Evolutionary conservation across 2,888 invertebrate genomes (phyloP).

Genomic region (Micoletzkya japonica): DNA sequence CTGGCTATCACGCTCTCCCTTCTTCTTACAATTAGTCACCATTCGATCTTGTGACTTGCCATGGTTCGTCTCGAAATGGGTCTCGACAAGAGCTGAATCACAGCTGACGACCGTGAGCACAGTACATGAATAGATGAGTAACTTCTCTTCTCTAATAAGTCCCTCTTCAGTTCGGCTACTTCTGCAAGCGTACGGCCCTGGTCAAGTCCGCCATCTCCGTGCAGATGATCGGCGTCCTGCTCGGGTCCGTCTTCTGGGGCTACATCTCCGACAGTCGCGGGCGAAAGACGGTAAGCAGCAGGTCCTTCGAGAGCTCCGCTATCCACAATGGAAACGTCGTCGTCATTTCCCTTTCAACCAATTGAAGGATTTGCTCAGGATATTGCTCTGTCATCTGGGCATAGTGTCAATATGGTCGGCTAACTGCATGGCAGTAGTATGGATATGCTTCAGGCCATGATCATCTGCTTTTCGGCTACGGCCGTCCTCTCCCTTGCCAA

Average conservation of each 20-base stretch:
- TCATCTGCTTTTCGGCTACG: slow-evolving; percentile 34
- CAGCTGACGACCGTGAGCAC: neutral
- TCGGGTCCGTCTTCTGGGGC: slow-evolving; percentile 48
- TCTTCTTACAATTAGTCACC: too few species aligned
- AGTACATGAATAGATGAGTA: neutral
- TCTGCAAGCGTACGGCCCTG: slow-evolving; percentile 42
- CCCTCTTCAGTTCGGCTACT: slow-evolving; percentile 41
- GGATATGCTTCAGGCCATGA: slow-evolving; percentile 33
- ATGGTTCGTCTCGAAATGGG: too few species aligned
- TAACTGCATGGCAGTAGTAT: too few species aligned
- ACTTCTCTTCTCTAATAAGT: too few species aligned
- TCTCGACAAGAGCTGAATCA: too few species aligned
- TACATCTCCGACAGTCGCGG: slow-evolving; percentile 42
- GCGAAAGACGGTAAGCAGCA: slow-evolving; percentile 31
- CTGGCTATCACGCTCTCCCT: neutral
- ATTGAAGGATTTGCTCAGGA: too few species aligned
- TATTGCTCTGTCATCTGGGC: too few species aligned
- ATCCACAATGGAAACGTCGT: neutral
- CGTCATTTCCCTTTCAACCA: too few species aligned
- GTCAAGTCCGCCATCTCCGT: slow-evolving; percentile 55
- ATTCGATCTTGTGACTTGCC: too few species aligned
- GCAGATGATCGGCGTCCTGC: slow-evolving; percentile 54
- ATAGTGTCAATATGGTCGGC: neutral
- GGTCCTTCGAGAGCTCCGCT: neutral
- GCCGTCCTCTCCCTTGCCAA: slow-evolving; percentile 33